A percentile compares a stretch with the other conserved stretches of the same genome.
These are phyloP conservation scores for Pipistrellus pygmaeus DNA, from an alignment of 2,797 vertebrate species.

Conservation along the genomic window DNA sequence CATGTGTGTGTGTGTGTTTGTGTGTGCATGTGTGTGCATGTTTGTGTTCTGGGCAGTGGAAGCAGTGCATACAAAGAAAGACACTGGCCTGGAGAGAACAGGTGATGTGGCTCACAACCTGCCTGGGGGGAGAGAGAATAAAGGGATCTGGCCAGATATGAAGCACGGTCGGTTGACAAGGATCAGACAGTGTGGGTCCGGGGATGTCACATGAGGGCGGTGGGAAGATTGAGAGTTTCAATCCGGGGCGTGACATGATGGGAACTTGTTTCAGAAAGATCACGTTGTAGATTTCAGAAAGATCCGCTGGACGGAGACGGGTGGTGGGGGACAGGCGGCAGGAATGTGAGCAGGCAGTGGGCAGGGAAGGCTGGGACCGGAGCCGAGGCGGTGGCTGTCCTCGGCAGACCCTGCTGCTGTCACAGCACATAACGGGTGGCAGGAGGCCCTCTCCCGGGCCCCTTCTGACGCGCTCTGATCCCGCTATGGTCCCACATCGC, in stretches of 20 bases:
- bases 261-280: not conserved
- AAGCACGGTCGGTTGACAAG: not conserved
- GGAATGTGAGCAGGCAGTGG: not conserved
- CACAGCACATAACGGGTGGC: rapidly evolving
- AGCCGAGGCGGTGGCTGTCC: not conserved
- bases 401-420: not conserved
- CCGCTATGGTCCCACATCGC: not conserved
- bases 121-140: not conserved
- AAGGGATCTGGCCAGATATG: not conserved
- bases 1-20: no score
- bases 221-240: not conserved
- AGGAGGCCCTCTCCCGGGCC: no score
- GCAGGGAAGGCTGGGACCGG: not conserved
- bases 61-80: not conserved
- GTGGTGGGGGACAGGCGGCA: not conserved
- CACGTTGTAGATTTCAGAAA: not conserved
- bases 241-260: not conserved
- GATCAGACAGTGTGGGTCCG: not conserved
- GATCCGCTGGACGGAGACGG: not conserved
- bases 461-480: not conserved
- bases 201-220: no score
- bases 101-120: not conserved
- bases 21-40: no score
- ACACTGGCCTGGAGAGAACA: not conserved
- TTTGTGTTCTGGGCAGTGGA: not conserved